Conservation (phyloP, 2,113 vertebrate species). For the Alethe castanea region DNA sequence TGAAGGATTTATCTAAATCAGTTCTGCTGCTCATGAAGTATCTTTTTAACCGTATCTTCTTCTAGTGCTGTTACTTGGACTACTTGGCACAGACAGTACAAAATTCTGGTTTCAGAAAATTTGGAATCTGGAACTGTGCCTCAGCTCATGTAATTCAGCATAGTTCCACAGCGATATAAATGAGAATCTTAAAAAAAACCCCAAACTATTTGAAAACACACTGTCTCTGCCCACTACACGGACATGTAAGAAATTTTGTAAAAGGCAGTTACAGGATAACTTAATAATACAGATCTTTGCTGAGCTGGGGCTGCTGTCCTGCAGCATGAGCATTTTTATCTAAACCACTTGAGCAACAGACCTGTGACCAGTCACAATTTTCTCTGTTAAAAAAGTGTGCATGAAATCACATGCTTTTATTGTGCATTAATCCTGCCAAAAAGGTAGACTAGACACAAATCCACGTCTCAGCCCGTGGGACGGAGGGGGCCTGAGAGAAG, state of each 20-base stretch:
- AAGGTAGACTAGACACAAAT: not conserved
- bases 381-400: not conserved
- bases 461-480: accelerated
- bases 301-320: not conserved
- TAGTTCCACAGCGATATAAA: not conserved
- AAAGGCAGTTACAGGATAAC: not conserved
- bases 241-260: not conserved
- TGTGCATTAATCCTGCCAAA: not conserved
- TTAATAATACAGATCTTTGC: not conserved
- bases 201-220: not conserved
- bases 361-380: not conserved
- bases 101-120: not conserved
- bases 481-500: not conserved
- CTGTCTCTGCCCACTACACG: not conserved
- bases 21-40: not conserved
- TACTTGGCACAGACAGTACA: not conserved
- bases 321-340: not conserved
- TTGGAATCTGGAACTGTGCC: not conserved
- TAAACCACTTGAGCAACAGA: not conserved
- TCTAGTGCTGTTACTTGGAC: not conserved
- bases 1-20: not conserved
- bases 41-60: not conserved
- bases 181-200: not conserved
- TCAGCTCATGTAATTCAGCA: not conserved
- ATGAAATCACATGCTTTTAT: not conserved